Conservation (phyloP, 2,888 invertebrate genomes). For the Unio delphinus region DNA sequence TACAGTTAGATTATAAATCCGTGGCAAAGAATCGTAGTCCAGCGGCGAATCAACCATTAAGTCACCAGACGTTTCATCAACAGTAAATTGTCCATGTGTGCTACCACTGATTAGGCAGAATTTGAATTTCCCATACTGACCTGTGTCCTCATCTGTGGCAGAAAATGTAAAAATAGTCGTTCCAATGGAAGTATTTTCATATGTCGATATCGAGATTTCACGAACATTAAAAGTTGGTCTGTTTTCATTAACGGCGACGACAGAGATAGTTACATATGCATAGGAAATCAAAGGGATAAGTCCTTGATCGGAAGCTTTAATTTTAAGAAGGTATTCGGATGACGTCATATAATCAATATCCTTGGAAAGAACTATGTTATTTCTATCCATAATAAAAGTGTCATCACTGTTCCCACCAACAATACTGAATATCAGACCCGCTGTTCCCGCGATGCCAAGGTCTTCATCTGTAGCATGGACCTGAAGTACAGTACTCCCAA, state of each 20-base stretch:
- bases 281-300: no score
- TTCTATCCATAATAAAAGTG: constrained; percentile 36
- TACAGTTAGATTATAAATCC: constrained; percentile 35
- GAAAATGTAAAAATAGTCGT: constrained; percentile 26
- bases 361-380: no score
- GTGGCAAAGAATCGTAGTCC: constrained; percentile 43
- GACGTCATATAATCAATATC: no score
- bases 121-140: constrained; percentile 30
- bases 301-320: no score
- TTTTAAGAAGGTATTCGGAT: no score
- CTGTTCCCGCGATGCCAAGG: constrained; percentile 37
- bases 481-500: constrained; percentile 32
- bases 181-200: constrained; percentile 33
- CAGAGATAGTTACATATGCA: neutral
- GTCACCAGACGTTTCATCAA: constrained; percentile 25
- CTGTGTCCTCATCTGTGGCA: constrained; percentile 48
- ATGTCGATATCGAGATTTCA: constrained; percentile 30
- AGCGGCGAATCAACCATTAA: constrained; percentile 24
- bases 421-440: constrained; percentile 41
- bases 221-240: constrained; percentile 30
- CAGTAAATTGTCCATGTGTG: constrained; percentile 33
- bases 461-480: constrained; percentile 51
- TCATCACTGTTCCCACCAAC: constrained; percentile 35
- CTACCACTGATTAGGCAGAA: constrained; percentile 39
- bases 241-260: constrained; percentile 51